A percentile compares a stretch with the other conserved stretches of the same genome.
Evolutionary conservation across 2,113 vertebrate genomes (phyloP).

Genomic region (Chaetodon trifascialis): DNA sequence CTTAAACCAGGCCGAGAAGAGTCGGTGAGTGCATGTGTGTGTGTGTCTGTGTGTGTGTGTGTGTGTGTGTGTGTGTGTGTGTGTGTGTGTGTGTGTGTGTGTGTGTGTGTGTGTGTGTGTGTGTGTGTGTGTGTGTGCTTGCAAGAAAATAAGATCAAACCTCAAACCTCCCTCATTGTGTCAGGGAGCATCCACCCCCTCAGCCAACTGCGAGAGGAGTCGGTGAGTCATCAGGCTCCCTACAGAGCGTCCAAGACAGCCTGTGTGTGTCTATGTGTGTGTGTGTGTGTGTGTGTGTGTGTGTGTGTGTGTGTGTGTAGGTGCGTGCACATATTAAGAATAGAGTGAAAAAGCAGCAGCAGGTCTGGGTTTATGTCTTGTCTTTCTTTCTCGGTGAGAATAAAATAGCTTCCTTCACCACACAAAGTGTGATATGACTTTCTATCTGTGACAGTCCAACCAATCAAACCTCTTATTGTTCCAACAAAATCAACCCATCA

Average conservation of each 20-base stretch:
- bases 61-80: background rate
- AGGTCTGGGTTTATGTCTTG: conserved; percentile 20
- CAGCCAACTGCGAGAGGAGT: conserved; percentile 53
- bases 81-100: conserved; percentile 3
- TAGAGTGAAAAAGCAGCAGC: conserved; percentile 22
- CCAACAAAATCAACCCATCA: background rate
- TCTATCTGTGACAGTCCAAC: background rate
- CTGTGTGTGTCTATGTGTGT: conserved; percentile 30
- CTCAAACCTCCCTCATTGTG: conserved; percentile 41
- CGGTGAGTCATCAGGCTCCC: conserved; percentile 70
- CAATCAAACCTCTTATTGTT: background rate
- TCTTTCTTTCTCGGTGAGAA: conserved; percentile 11
- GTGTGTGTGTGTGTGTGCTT: conserved; percentile 6
- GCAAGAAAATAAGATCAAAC: conserved; percentile 22
- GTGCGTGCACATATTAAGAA: conserved; percentile 41
- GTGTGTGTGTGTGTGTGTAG: conserved; percentile 26
- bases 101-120: background rate
- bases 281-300: conserved; percentile 21
- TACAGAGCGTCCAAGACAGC: conserved; percentile 52
- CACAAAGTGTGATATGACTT: background rate
- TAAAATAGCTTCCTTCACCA: background rate
- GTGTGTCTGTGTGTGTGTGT: conserved; percentile 2
- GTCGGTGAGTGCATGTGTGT: conserved; percentile 82
- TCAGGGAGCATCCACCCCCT: conserved; percentile 68
- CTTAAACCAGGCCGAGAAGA: conserved; percentile 83